These are phyloP conservation scores for Zaprionus nigranus DNA, from an alignment of 1,140 invertebrate genomes.

Conservation along the genomic window DNA sequence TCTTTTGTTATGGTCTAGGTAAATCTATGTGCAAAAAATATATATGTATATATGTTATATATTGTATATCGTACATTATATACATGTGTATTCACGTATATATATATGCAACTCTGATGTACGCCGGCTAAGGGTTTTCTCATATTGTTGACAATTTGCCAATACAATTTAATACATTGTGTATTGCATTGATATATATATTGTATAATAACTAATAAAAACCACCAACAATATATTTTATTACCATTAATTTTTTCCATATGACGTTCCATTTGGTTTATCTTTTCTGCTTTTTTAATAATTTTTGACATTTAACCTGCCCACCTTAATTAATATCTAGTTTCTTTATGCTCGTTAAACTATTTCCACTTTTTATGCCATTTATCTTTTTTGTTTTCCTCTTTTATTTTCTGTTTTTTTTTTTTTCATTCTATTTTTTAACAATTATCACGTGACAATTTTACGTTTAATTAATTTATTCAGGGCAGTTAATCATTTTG, in stretches of 20 bases:
- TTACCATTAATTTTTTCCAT: conserved; percentile 52
- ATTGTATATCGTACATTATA: conserved; percentile 81
- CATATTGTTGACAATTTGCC: conserved; percentile 72
- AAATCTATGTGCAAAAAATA: conserved; percentile 82
- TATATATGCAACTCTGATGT: conserved; percentile 41
- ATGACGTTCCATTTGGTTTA: conserved; percentile 46
- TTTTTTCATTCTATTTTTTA: conserved; percentile 44
- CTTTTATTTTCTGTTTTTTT: conserved; percentile 33
- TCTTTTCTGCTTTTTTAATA: conserved; percentile 16
- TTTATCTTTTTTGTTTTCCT: conserved; percentile 26
- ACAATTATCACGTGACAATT: conserved; percentile 83
- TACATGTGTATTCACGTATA: conserved; percentile 59
- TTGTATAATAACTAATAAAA: conserved; percentile 68
- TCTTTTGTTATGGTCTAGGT: conserved; percentile 68
- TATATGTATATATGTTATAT: conserved; percentile 58
- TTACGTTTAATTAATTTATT: conserved; percentile 76
- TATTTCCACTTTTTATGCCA: conserved; percentile 14
- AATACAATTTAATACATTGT: conserved; percentile 63
- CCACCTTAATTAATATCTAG: conserved; percentile 76
- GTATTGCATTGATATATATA: conserved; percentile 42
- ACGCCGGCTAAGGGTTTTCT: conserved; percentile 16
- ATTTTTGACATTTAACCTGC: conserved; percentile 56
- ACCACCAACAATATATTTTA: conserved; percentile 73
- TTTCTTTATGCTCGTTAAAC: conserved; percentile 64
- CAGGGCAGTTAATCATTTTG: conserved; percentile 64